Base-by-base conservation (phyloP, 2,113 vertebrate genomes). In the Pionites leucogaster region DNA sequence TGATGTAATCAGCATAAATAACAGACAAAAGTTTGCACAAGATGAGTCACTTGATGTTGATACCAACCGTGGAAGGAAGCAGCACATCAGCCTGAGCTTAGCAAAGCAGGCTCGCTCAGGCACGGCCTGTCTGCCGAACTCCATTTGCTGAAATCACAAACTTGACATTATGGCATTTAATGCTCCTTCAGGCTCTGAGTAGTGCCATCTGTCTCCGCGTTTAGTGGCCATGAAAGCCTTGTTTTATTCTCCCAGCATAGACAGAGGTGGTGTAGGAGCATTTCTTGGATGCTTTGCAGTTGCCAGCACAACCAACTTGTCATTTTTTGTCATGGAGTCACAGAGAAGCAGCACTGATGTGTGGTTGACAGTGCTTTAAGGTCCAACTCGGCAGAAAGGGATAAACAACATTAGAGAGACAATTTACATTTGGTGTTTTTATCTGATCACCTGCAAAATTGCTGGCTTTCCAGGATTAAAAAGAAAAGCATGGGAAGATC, bases 1-100 rank as follows among this genome's bases (percentile, higher is more conserved):
- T 65, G 82, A 76, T 42, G 68, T 37, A 89, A 95, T 79, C 77
- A 44, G 69, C 33, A 49, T 13, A 92, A 92, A 39, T 47, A 93
- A 82, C 50, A 70, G 60, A 55, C 7, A 94, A 74, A 72, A 68
- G 69, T 82, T 88, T 91, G 81, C 52, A 83, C 39, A 28, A 82
- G 47, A 41, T 57, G 35, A 86, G 42, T 86, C 55, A 67, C 12
- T 74, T 53, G 19, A 59, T 75, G 63, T 63, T 75, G 55, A 18
- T 75, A 86, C 29, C 50, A 60, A 4, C 42, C 0, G 0, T 68
- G 65, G 77, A 95, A 89, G 33, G 65, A 89, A 47, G 33, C 50
- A 84, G 53, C n/a, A 17, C 42, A 59, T 74, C 86, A 74, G 17
- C 67, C 67, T 69, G 75, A 80, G 41, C 27, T 59, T 52, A 69